phyloP scores from a whole-genome alignment of 92 coral and sea anemone genomes.

The Paramuricea clavata region DNA sequence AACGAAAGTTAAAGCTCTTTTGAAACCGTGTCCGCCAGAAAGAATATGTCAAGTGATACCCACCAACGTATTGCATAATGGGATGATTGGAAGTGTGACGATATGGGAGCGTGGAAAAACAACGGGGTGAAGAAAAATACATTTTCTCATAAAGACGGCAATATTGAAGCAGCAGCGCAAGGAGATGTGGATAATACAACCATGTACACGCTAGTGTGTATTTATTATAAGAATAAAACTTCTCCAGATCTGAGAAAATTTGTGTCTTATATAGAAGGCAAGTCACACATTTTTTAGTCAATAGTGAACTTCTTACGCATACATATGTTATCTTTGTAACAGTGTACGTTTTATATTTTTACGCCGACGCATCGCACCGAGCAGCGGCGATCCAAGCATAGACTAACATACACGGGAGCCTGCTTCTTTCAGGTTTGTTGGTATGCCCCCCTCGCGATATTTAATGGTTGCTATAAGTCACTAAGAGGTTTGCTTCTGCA shows the following conservation, averaged over 20 bases:
- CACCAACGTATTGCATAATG: constrained; percentile 9
- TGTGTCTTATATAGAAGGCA: constrained; percentile 37
- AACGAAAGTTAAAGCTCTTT: neutral
- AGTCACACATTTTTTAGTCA: neutral
- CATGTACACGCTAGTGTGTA: constrained; percentile 13
- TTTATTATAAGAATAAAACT: constrained; percentile 41
- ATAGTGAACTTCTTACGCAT: too few species aligned
- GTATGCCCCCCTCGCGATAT: too few species aligned
- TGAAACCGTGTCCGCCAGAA: neutral
- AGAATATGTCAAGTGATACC: constrained; percentile 30
- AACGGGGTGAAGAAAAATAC: constrained; percentile 27
- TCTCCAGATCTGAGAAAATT: constrained; percentile 28
- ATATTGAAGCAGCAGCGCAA: constrained; percentile 7
- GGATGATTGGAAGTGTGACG: constrained; percentile 44
- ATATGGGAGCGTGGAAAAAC: constrained; percentile 52
- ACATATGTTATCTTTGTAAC: too few species aligned
- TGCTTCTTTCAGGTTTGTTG: too few species aligned
- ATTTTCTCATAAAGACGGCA: constrained; percentile 33
- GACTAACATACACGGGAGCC: too few species aligned
- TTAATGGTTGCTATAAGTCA: too few species aligned
- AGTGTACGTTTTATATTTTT: too few species aligned
- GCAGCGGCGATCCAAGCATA: too few species aligned
- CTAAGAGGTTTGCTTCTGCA: too few species aligned
- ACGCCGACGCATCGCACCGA: too few species aligned
- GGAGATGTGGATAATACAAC: neutral